These are phyloP conservation scores for Cochlearius cochlearius DNA, from an alignment of 2,113 vertebrate genomes.

Conservation along the genomic window DNA sequence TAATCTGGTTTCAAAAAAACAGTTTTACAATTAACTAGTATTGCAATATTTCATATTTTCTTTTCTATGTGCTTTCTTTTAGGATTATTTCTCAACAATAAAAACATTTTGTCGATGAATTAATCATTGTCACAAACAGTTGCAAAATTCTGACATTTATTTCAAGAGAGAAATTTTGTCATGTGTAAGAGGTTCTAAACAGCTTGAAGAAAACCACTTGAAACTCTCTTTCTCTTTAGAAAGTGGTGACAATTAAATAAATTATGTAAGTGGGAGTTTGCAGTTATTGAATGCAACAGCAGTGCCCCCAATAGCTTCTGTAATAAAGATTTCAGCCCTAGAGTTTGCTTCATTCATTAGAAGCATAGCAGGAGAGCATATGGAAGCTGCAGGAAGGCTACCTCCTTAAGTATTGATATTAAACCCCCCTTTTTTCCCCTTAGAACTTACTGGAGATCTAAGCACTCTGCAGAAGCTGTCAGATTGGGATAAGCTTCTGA, in stretches of 20 bases:
- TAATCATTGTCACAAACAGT: neutral
- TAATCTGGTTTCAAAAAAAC: neutral
- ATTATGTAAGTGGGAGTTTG: neutral
- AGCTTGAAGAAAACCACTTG: neutral
- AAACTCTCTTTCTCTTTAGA: neutral
- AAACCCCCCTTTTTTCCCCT: accelerated
- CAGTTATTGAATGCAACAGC: neutral
- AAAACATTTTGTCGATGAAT: neutral
- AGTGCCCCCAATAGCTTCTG: neutral
- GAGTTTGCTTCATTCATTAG: neutral
- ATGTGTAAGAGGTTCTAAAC: neutral
- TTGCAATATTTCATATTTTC: neutral
- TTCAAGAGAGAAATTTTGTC: neutral
- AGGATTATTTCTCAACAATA: neutral
- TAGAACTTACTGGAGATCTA: neutral
- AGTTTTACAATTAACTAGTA: neutral
- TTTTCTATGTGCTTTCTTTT: neutral
- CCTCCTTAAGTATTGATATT: neutral
- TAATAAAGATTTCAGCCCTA: neutral
- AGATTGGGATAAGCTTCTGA: neutral
- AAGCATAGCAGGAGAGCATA: neutral
- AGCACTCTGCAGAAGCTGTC: neutral
- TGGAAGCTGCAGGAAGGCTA: neutral
- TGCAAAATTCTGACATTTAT: neutral
- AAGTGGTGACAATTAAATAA: neutral